phyloP scores from a whole-genome alignment of 2,888 invertebrate genomes.

The Epinotia demarniana region DNA sequence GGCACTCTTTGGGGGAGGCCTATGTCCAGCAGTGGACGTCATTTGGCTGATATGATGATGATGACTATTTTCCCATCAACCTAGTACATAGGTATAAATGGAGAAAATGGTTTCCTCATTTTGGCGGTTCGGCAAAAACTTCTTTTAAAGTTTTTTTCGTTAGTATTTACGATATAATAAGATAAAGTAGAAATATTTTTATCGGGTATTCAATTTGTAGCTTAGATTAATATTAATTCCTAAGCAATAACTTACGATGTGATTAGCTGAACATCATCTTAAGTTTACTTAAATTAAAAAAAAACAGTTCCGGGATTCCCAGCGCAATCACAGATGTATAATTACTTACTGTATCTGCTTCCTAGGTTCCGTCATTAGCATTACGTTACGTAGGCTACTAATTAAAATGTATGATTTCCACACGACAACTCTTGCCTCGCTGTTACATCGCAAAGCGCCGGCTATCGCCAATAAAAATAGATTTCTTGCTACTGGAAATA shows the following conservation, averaged over 20 bases:
- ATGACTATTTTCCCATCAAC: no score
- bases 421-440: slow-evolving; percentile 18
- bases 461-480: slow-evolving; percentile 40
- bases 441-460: slow-evolving; percentile 25
- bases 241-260: no score
- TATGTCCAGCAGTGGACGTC: no score
- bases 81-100: no score
- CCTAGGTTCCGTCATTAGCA: slow-evolving; percentile 20
- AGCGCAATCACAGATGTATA: neutral
- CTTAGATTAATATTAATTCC: no score
- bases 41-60: no score
- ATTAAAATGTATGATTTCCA: slow-evolving; percentile 40
- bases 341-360: neutral
- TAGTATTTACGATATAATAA: no score
- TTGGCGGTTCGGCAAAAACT: neutral
- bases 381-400: slow-evolving; percentile 32
- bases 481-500: slow-evolving; percentile 29
- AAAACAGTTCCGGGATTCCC: slow-evolving; percentile 9
- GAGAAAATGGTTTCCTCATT: neutral
- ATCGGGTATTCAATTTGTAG: no score
- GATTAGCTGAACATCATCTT: neutral
- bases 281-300: neutral
- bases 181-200: no score
- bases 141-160: neutral
- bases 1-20: no score